Base-by-base conservation (phyloP, 2,797 vertebrate genomes). In the Zenarchopterus dispar region DNA sequence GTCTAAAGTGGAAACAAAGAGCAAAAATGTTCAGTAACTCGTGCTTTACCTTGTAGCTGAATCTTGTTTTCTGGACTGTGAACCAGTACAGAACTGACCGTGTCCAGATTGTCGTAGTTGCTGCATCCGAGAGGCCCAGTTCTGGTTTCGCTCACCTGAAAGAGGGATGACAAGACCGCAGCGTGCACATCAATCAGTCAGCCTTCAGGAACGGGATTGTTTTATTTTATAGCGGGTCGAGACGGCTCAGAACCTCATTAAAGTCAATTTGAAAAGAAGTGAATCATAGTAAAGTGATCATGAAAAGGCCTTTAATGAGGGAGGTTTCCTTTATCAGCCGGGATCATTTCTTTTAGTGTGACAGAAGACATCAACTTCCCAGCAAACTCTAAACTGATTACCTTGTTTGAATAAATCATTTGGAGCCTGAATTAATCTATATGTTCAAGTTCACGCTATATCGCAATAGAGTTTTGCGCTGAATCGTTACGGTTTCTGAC, bases 41-140 rank as follows among this genome's bases (percentile, higher is more conserved):
- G 11, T 19, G 9, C 33, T 54, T 19, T 94, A 99, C 97, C 97
- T 97, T 96, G 96, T 53, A 99, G 93, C 58, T 97, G 96, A 89
- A 98, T 96, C 90, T 98, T 98, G 89, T 98, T 98, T 81, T 99
- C 97, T 39, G 97, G 96, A 89, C 97, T 98, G 92, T 98, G 97
- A 60, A 98, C 97, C 90, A 99, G 91, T 55, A 99, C 97, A 0
- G 97, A 99, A 90, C 97, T 99, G 93, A 99, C 97, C 24, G 97
- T 98, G 93, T 99, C 97, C 80, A 99, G 94, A 92, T 98, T 99
- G 95, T 99, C 97, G 86, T 99, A 99, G 93, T 98, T 99, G 93
- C 97, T 99, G 94, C 97, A 99, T 87, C 97, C 97, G 2, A 99
- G 96, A 5, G 97, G 97, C 51, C 97, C 97, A 0, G 97, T 98